Conservation (phyloP, 2,113 vertebrate species). For the Lipophrys pholis region DNA sequence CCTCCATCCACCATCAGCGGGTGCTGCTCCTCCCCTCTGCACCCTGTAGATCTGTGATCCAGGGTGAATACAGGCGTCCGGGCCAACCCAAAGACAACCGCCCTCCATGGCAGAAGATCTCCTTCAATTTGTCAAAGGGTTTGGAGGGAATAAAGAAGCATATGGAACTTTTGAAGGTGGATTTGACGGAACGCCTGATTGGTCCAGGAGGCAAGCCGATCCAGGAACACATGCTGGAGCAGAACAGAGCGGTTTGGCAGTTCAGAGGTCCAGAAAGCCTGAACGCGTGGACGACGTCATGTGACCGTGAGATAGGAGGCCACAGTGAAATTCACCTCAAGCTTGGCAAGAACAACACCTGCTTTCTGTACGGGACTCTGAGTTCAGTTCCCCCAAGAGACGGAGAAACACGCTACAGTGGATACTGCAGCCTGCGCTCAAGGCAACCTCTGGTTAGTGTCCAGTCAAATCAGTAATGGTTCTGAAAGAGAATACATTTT, state of each 20-base stretch:
- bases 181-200: slow-evolving; percentile 74
- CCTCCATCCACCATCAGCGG: slow-evolving; percentile 28
- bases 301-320: slow-evolving; percentile 91
- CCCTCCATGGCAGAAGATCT: slow-evolving; percentile 75
- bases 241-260: slow-evolving; percentile 90
- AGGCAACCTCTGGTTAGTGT: slow-evolving; percentile 85
- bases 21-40: slow-evolving; percentile 43
- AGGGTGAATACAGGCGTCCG: slow-evolving; percentile 84
- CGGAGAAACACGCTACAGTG: slow-evolving; percentile 91
- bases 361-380: slow-evolving; percentile 89
- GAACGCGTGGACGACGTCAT: slow-evolving; percentile 89
- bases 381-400: slow-evolving; percentile 85
- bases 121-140: slow-evolving; percentile 86
- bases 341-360: slow-evolving; percentile 88
- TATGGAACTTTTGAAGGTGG: slow-evolving; percentile 82
- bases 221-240: slow-evolving; percentile 82
- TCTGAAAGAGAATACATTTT: no score
- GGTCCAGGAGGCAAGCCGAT: slow-evolving; percentile 85
- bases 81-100: slow-evolving; percentile 77
- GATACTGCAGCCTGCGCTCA: slow-evolving; percentile 90
- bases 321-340: slow-evolving; percentile 88
- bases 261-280: slow-evolving; percentile 90
- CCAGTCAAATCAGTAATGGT: no score
- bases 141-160: slow-evolving; percentile 85
- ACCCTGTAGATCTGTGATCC: slow-evolving; percentile 51